Conservation (phyloP, 2,113 vertebrate genomes). For the Peromyscus leucopus region DNA sequence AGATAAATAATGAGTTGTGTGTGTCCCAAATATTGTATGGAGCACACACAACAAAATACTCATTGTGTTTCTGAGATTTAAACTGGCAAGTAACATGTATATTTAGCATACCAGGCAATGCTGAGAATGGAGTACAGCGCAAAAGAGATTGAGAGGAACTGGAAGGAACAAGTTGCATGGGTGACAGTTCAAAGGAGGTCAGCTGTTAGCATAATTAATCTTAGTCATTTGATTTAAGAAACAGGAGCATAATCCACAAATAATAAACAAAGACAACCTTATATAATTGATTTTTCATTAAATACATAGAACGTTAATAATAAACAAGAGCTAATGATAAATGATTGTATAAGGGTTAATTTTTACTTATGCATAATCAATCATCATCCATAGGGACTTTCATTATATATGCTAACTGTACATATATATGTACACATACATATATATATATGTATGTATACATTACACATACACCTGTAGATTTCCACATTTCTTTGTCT, state of each 20-base stretch:
- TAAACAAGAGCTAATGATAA: conserved; percentile 56
- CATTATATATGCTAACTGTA: background rate
- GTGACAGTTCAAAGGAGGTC: background rate
- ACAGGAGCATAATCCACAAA: conserved; percentile 8
- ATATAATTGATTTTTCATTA: conserved; percentile 29
- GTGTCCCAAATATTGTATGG: background rate
- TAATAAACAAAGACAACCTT: conserved; percentile 40
- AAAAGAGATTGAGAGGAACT: background rate
- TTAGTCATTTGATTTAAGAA: conserved; percentile 41
- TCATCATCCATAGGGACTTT: background rate
- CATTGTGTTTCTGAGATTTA: conserved; percentile 7
- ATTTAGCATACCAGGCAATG: background rate
- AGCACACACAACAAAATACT: background rate
- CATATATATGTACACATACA: background rate
- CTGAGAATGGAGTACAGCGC: background rate
- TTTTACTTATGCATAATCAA: conserved; percentile 64
- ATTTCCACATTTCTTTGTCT: background rate
- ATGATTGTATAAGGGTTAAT: conserved; percentile 49
- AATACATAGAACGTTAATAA: conserved; percentile 40
- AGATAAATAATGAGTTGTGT: background rate
- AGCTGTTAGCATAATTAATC: background rate
- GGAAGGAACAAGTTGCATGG: conserved; percentile 2
- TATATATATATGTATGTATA: background rate
- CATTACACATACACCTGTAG: background rate
- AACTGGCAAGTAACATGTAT: background rate